Evolutionary conservation across 1,140 invertebrate genomes (phyloP), one percentile per base, ranked within the genome.

Genomic region (Zaprionus inermis): DNA sequence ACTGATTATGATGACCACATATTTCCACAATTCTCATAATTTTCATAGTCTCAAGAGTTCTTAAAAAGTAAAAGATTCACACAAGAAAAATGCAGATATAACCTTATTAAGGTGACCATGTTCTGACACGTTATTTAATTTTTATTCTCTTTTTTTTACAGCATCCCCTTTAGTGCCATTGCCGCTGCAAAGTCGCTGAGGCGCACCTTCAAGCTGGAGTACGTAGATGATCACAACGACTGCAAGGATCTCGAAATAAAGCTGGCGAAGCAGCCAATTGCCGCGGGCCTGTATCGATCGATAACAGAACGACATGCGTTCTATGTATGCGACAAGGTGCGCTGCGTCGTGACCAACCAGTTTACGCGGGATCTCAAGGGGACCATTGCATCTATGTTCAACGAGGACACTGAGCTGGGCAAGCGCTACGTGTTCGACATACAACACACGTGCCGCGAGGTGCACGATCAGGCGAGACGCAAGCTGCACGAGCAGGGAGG

Each of bases 401-500:
- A 97, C 93, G 97, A 97, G 92, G 96, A 97, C 81, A 96, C 96
- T 28, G 96, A 96, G 3, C 91, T 97, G 34, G 97, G 97, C 5
- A 97, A 97, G 77, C 96, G 97, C 44, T 98, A 97, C 92, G 96
- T 98, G 30, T 98, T 97, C 93, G 97, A 98, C 92, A 97, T 98
- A 72, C 94, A 96, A 30, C 94, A 96, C 82, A 98, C 97, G 28
- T 97, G 96, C 78, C 94, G 96, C 56, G 97, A 98, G 93, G 96
- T 97, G 18, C 96, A 97, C 92, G 97, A 98, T 92, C 96, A 97
- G 92, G 96, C 96, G 0, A 93, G 96, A 2, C 93, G 97, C 61
- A 95, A 95, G 7, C 92, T 97, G 71, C 95, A 96, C 71, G 69
- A 92, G 75, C 60, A 94, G 93, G 88, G 94, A 92, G 81, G 91